Percentiles rank a stretch among this genome's conserved stretches.
Evolutionary conservation across 2,113 vertebrate species (phyloP).

Genomic region (Lipophrys pholis): DNA sequence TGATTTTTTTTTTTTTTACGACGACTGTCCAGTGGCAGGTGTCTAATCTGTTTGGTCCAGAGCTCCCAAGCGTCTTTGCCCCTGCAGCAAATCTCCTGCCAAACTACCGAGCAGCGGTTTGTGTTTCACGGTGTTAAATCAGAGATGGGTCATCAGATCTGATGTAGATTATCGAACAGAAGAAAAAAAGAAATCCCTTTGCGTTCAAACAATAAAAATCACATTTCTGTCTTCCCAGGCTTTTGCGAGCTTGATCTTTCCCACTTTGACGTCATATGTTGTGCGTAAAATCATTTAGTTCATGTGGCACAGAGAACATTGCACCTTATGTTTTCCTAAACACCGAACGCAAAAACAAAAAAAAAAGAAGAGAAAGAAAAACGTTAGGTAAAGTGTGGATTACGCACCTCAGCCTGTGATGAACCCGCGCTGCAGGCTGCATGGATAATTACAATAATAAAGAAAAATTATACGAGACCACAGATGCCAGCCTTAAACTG

Average conservation of each 20-base stretch:
- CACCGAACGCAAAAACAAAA: no score
- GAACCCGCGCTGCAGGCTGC: slow-evolving; percentile 4
- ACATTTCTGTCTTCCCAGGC: background rate
- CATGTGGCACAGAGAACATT: background rate
- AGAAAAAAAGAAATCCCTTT: background rate
- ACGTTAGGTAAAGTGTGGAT: background rate
- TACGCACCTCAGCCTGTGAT: background rate
- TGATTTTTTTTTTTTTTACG: background rate
- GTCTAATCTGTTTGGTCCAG: slow-evolving; percentile 47
- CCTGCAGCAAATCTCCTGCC: slow-evolving; percentile 30
- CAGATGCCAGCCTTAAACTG: slow-evolving; percentile 21
- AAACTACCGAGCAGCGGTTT: slow-evolving; percentile 6
- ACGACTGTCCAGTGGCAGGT: slow-evolving; percentile 40
- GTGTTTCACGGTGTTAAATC: background rate
- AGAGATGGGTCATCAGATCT: slow-evolving; percentile 13
- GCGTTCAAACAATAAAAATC: background rate
- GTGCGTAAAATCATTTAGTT: background rate
- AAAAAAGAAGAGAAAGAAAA: background rate
- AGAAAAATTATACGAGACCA: slow-evolving; percentile 20
- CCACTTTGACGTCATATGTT: background rate
- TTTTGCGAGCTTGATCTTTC: background rate
- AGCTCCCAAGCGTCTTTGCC: slow-evolving; percentile 26
- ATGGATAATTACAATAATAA: slow-evolving; percentile 24
- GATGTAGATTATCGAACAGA: background rate
- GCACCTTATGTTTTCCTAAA: background rate